These are phyloP conservation scores for Cardiocondyla obscurior DNA, from an alignment of 1,140 invertebrate genomes.

Conservation along the genomic window DNA sequence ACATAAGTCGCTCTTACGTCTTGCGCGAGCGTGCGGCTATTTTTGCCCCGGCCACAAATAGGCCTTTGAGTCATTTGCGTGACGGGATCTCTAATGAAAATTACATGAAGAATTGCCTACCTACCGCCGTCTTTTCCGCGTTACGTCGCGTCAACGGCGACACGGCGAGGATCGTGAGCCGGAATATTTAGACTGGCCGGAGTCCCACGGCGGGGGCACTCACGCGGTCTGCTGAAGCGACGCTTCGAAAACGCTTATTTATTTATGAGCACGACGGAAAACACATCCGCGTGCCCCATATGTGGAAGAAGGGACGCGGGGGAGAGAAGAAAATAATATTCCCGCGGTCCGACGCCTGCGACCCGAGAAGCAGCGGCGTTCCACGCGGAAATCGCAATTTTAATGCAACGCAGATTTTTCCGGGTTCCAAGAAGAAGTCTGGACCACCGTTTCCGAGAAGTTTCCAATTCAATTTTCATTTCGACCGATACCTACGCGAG, in stretches of 20 bases:
- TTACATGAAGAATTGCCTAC: neutral
- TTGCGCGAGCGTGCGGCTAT: neutral
- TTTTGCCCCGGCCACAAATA: neutral
- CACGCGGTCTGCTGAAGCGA: neutral
- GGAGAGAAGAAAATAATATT: constrained; percentile 26
- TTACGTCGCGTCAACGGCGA: neutral
- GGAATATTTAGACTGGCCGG: constrained; percentile 50
- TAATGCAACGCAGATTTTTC: neutral
- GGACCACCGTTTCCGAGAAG: neutral
- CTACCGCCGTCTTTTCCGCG: neutral
- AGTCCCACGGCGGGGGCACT: constrained; percentile 7
- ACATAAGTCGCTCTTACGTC: neutral
- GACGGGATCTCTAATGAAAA: constrained; percentile 15
- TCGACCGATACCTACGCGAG: neutral
- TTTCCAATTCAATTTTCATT: neutral
- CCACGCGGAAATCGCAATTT: neutral
- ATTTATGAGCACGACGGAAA: constrained; percentile 37
- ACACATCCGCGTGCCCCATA: neutral
- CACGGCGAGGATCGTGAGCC: neutral
- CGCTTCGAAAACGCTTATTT: constrained; percentile 13
- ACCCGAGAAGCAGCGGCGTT: neutral
- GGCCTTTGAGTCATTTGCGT: neutral
- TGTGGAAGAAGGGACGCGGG: neutral
- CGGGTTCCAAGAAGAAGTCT: neutral
- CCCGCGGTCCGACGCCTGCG: neutral